These are phyloP conservation scores for Nemapogon koenigi DNA, from an alignment of 2,888 invertebrate species.

Conservation along the genomic window DNA sequence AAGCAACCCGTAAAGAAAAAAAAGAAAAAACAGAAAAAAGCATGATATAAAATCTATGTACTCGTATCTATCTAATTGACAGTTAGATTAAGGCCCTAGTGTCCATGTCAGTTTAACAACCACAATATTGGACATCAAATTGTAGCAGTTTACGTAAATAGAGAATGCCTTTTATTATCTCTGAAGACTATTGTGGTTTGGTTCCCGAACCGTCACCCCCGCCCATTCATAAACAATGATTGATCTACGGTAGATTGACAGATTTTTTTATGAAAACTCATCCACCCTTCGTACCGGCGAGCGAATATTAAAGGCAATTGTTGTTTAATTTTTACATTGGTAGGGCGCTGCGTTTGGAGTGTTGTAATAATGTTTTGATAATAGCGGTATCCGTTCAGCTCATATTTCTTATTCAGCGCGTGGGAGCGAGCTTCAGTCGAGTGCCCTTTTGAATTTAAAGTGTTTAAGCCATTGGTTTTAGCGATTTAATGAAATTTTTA, in stretches of 20 bases:
- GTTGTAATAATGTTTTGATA: conserved; percentile 66
- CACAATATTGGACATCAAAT: conserved; percentile 53
- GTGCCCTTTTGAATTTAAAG: conserved; percentile 7
- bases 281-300: conserved; percentile 47
- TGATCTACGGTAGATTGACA: conserved; percentile 63
- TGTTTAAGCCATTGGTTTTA: no score
- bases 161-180: conserved; percentile 56
- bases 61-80: no score
- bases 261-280: conserved; percentile 46
- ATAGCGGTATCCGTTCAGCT: conserved; percentile 61
- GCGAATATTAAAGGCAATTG: conserved; percentile 66
- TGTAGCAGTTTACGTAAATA: conserved; percentile 55
- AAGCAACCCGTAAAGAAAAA: no score
- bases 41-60: no score
- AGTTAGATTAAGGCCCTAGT: no score
- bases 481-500: conserved; percentile 13
- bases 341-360: conserved; percentile 56
- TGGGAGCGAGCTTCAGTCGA: conserved; percentile 32
- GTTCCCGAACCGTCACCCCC: conserved; percentile 34
- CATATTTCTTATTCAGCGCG: conserved; percentile 64
- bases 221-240: conserved; percentile 54
- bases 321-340: conserved; percentile 62
- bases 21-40: no score
- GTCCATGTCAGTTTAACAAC: no score
- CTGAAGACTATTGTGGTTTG: conserved; percentile 41